Base-by-base conservation (phyloP, 2,797 vertebrate species). In the Hypotaenidia philippensis region DNA sequence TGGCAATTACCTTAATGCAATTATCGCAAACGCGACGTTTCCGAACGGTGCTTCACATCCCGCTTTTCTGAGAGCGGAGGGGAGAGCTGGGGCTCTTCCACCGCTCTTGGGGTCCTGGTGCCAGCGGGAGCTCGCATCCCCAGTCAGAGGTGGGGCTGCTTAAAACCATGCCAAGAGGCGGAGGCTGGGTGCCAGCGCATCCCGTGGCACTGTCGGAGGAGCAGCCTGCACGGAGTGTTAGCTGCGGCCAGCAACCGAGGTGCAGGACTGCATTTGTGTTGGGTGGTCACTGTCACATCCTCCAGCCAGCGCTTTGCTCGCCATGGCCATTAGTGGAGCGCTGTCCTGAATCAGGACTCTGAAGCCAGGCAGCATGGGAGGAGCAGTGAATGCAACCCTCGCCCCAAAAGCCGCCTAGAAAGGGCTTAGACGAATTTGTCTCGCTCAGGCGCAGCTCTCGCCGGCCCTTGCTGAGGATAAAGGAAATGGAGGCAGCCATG, bases 1-100 rank as follows among this genome's bases (percentile, higher is more conserved):
- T 49, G 55, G 91, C 93, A 87, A 93, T 94, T 85, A 57, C 93
- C 87, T 89, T 87, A 77, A 83, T 65, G 83, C 93, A 91, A 83
- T 93, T 94, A 93, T 69, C 93, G 75, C 83, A 4, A 1, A 72
- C 4, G 85, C 36, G 92, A 55, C 22, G 66, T 92, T 90, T 66
- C 83, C 6, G 6, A 6, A 1, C 16, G 8, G 29, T 6, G 1
- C 40, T 44, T 10, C 0, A 3, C 0, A 1, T 16, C 86, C 87
- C 0, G 52, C 17, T 8, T 5, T 26, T 9, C 3, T 19, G 23
- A 6, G 83, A 25, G 7, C 0, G 3, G 38, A 50, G 50, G 4
- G 66, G 65, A 10, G 11, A 6, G 32, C 1, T 1, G 41, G 71
- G 49, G 55, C n/a, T 60, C 23, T 79, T 34, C 80, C 53, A 4